Evolutionary conservation across 2,113 vertebrate genomes (phyloP).

Genomic region (Apaloderma vittatum): DNA sequence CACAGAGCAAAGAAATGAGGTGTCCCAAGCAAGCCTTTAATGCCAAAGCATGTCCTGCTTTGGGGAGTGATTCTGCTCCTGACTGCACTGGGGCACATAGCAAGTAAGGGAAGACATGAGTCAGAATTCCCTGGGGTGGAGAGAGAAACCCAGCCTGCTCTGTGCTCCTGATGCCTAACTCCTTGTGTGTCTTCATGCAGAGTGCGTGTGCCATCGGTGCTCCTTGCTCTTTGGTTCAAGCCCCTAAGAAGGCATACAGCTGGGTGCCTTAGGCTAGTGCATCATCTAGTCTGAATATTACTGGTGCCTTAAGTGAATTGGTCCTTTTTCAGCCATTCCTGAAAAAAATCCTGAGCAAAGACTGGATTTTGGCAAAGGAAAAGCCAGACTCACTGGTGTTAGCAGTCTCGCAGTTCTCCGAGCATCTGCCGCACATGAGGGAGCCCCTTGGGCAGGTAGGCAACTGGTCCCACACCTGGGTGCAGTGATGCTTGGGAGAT

Average conservation of each 20-base stretch:
- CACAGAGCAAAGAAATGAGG: not conserved
- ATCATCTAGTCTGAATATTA: not conserved
- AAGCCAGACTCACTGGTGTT: not conserved
- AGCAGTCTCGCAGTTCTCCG: not conserved
- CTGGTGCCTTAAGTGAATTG: not conserved
- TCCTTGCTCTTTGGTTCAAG: not conserved
- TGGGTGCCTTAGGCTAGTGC: not conserved
- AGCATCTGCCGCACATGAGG: slow-evolving; percentile 64
- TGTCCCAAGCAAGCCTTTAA: not conserved
- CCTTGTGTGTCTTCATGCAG: accelerated
- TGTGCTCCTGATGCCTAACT: not conserved
- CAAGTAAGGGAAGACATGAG: not conserved
- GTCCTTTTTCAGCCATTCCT: slow-evolving; percentile 73
- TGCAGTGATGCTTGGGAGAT: not conserved
- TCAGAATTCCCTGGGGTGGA: not conserved
- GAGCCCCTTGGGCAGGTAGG: slow-evolving; percentile 66
- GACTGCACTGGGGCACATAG: accelerated
- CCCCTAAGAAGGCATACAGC: not conserved
- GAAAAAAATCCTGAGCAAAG: slow-evolving; percentile 69
- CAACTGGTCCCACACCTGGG: accelerated
- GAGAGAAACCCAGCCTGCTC: not conserved
- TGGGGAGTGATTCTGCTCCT: not conserved
- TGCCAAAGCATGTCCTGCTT: not conserved
- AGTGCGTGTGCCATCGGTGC: accelerated
- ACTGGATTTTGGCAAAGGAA: slow-evolving; percentile 63